These are phyloP conservation scores for Eremophila alpestris DNA, from an alignment of 2,797 vertebrate genomes.

Conservation along the genomic window DNA sequence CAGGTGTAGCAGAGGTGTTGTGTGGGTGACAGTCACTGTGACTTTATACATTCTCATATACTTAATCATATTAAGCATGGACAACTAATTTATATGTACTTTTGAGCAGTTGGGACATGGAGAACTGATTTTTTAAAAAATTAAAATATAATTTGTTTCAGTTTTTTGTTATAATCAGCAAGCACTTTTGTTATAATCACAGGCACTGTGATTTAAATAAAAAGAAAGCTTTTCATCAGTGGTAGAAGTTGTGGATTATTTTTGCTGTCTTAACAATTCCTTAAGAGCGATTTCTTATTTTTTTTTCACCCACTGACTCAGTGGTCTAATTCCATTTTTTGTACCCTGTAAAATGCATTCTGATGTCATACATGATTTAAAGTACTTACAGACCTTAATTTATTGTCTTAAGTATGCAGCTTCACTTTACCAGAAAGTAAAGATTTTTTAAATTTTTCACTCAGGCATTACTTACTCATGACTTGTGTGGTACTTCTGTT, in stretches of 20 bases:
- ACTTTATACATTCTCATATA: neutral
- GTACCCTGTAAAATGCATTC: neutral
- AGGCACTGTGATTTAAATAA: slow-evolving; percentile 12
- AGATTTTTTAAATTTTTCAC: neutral
- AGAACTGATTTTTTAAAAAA: neutral
- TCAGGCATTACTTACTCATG: neutral
- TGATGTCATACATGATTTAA: neutral
- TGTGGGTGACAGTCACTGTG: neutral
- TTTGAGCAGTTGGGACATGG: neutral
- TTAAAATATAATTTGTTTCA: neutral
- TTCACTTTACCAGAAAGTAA: neutral
- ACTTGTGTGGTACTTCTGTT: neutral
- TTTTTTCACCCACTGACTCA: neutral
- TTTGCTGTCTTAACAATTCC: neutral
- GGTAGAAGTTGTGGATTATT: neutral
- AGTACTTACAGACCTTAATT: neutral
- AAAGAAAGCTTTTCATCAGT: neutral
- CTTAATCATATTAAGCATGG: neutral
- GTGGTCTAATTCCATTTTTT: neutral
- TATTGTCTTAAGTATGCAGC: neutral
- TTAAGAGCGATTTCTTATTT: neutral
- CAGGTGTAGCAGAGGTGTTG: neutral
- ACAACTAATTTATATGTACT: neutral
- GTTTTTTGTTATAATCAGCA: neutral
- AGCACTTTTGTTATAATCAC: neutral